Percentiles rank a stretch among this genome's conserved stretches.
Evolutionary conservation across 2,888 invertebrate species (phyloP).

Genomic region (Prosapia bicincta): DNA sequence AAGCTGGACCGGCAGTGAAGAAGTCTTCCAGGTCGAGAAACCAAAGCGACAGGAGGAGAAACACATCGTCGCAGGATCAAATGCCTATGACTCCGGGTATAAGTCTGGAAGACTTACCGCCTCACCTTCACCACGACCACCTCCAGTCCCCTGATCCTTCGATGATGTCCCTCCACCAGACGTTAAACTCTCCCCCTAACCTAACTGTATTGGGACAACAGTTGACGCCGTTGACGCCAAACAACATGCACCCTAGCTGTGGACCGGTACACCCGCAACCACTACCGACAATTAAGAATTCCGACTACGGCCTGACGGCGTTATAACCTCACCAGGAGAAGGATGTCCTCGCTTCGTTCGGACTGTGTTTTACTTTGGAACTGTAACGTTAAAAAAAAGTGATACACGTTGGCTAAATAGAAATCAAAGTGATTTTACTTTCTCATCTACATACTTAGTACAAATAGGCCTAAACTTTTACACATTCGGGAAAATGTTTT

Average conservation of each 20-base stretch:
- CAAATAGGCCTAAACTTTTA: too few relatives aligned
- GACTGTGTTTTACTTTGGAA: neutral
- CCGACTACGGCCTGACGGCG: slow-evolving; percentile 84
- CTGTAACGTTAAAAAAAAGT: too few relatives aligned
- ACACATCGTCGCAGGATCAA: slow-evolving; percentile 45
- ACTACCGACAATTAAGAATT: slow-evolving; percentile 43
- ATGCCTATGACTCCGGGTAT: slow-evolving; percentile 36
- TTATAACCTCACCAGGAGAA: slow-evolving; percentile 35
- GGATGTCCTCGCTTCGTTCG: neutral
- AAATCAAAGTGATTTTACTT: too few relatives aligned
- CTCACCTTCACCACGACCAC: slow-evolving; percentile 18
- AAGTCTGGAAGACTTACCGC: slow-evolving; percentile 24
- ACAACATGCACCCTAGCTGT: slow-evolving; percentile 32
- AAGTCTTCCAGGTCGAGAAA: slow-evolving; percentile 42
- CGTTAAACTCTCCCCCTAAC: slow-evolving; percentile 41
- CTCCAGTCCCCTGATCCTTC: slow-evolving; percentile 29
- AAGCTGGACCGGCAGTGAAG: slow-evolving; percentile 62
- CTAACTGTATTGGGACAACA: slow-evolving; percentile 48
- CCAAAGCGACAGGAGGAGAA: slow-evolving; percentile 30
- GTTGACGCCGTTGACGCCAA: slow-evolving; percentile 47
- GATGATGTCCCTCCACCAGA: slow-evolving; percentile 33
- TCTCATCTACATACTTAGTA: too few relatives aligned
- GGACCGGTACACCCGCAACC: slow-evolving; percentile 36
- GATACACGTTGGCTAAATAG: too few relatives aligned
- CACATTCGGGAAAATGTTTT: too few relatives aligned